These are phyloP conservation scores for Xiphias gladius DNA, from an alignment of 2,113 vertebrate species.

Conservation along the genomic window DNA sequence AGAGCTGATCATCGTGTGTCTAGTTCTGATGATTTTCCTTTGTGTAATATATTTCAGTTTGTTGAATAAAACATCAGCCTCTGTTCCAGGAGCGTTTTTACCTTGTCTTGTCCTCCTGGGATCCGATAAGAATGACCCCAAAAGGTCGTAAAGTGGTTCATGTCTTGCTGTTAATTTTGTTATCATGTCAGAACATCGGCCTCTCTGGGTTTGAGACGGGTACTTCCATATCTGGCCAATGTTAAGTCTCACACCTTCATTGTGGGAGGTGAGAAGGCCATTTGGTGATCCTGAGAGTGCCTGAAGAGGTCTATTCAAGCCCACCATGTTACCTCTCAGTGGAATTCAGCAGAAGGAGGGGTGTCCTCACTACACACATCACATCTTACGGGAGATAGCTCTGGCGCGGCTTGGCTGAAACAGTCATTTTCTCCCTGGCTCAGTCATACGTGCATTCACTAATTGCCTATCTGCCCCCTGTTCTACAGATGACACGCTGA, in stretches of 20 bases:
- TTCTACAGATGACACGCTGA: slow-evolving; percentile 20
- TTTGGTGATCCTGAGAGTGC: background rate
- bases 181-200: no score
- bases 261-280: background rate
- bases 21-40: background rate
- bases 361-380: background rate
- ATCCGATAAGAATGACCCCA: background rate
- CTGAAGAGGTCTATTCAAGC: background rate
- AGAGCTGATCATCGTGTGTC: no score
- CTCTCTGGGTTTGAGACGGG: no score
- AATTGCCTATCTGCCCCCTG: slow-evolving; percentile 15
- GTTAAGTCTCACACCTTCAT: no score
- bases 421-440: slow-evolving; percentile 29
- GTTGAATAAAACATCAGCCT: background rate
- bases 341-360: background rate
- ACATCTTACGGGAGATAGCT: slow-evolving; percentile 12
- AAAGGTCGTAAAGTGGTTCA: background rate
- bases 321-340: background rate
- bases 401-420: slow-evolving; percentile 10
- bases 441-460: slow-evolving; percentile 18
- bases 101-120: background rate
- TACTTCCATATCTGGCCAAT: no score
- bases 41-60: background rate
- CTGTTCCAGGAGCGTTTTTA: background rate
- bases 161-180: no score